These are phyloP conservation scores for Aphrophora alni DNA, from an alignment of 2,888 invertebrate species.

Conservation along the genomic window DNA sequence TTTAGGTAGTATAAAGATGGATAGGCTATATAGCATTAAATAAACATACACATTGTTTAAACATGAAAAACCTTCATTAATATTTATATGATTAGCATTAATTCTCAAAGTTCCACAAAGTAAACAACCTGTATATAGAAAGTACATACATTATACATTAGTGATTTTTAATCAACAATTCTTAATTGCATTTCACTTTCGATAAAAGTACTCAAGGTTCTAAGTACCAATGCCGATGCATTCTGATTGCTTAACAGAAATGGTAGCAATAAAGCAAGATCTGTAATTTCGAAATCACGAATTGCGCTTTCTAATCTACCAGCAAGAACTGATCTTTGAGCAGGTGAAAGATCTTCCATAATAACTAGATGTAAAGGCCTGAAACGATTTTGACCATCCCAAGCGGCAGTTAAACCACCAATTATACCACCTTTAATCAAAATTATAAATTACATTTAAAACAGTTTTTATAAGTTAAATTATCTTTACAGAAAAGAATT, in stretches of 20 bases:
- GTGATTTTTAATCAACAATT: not conserved
- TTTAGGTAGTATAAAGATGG: too few species aligned
- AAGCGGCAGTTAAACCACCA: not conserved
- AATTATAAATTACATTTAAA: too few species aligned
- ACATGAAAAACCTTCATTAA: too few species aligned
- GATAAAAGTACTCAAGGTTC: not conserved
- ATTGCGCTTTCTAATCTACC: not conserved
- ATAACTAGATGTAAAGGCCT: not conserved
- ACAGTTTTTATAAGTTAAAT: too few species aligned
- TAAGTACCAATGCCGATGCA: not conserved
- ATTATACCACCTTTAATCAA: not conserved
- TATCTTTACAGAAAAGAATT: too few species aligned
- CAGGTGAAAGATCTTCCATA: not conserved
- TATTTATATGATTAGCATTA: too few species aligned
- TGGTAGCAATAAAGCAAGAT: not conserved
- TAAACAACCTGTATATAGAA: too few species aligned
- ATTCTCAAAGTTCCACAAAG: too few species aligned
- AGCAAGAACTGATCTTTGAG: not conserved
- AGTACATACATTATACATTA: not conserved
- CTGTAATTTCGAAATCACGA: not conserved
- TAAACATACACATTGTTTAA: too few species aligned
- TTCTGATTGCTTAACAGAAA: not conserved
- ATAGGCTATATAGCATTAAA: too few species aligned
- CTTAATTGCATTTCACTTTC: not conserved
- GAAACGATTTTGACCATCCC: not conserved